Evolutionary conservation across 2,113 vertebrate species (phyloP).

Genomic region (Platysteira castanea): DNA sequence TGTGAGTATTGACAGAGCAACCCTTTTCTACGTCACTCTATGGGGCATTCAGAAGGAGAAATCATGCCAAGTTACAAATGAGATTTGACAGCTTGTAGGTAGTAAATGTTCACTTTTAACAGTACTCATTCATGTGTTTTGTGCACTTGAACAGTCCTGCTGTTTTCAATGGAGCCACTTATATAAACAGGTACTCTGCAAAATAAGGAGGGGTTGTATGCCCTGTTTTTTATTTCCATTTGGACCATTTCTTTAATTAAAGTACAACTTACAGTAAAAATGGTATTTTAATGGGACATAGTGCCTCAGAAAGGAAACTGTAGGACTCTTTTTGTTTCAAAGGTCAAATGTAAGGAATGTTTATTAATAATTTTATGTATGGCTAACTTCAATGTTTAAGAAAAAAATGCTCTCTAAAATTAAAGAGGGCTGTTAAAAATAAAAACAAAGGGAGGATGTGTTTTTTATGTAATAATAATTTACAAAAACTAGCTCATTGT

Average conservation of each 20-base stretch:
- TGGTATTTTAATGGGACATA: not conserved
- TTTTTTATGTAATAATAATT: not conserved
- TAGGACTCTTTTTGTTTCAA: not conserved
- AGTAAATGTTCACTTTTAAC: not conserved
- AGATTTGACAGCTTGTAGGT: not conserved
- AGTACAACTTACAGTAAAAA: not conserved
- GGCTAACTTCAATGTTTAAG: not conserved
- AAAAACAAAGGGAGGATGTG: not conserved
- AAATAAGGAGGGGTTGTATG: not conserved
- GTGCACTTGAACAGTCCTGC: not conserved
- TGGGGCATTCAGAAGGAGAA: not conserved
- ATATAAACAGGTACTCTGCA: not conserved
- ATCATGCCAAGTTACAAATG: not conserved
- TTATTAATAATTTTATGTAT: not conserved
- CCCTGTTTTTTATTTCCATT: not conserved
- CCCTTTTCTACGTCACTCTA: not conserved
- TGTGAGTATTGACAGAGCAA: not conserved
- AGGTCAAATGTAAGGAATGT: not conserved
- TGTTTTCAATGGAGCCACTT: not conserved
- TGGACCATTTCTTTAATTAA: not conserved
- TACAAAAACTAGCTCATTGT: not conserved
- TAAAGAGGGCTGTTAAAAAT: not conserved
- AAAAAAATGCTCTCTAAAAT: not conserved
- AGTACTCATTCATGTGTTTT: not conserved
- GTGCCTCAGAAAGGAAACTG: not conserved